Percentiles rank a stretch among this genome's conserved stretches.
phyloP scores from a whole-genome alignment of 2,113 vertebrate genomes.

The Erpornis zantholeuca region DNA sequence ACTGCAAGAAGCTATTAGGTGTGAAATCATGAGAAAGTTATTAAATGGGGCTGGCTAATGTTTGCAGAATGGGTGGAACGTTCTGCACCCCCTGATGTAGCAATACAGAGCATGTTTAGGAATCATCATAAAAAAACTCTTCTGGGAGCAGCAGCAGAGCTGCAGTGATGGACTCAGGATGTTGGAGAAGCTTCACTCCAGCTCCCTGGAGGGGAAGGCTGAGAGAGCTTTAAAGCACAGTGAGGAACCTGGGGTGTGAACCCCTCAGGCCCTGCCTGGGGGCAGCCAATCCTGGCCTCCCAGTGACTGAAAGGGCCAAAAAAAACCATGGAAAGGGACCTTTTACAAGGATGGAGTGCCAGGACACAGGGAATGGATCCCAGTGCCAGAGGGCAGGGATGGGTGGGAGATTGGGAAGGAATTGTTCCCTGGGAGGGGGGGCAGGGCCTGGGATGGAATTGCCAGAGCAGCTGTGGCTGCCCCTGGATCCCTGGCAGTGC shows the following conservation, averaged over 20 bases:
- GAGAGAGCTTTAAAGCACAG: fast-evolving
- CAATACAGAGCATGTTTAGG: neutral
- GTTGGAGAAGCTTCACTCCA: neutral
- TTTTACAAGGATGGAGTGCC: neutral
- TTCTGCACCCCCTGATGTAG: neutral
- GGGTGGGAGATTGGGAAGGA: fast-evolving
- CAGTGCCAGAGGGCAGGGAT: fast-evolving
- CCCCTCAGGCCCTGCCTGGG: neutral
- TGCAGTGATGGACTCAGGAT: neutral
- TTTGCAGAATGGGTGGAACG: neutral
- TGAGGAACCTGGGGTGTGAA: neutral
- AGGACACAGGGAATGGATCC: neutral
- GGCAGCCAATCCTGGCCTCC: fast-evolving
- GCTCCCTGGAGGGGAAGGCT: neutral
- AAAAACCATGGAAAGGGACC: neutral
- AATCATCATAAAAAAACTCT: neutral
- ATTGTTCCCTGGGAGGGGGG: neutral
- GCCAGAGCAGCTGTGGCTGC: neutral
- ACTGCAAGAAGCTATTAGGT: neutral
- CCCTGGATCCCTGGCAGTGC: neutral
- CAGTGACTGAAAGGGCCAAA: neutral
- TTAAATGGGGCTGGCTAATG: neutral
- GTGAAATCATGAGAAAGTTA: neutral
- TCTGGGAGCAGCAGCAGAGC: fast-evolving
- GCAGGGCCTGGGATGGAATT: neutral